Conservation (phyloP, 2,888 invertebrate species). For the Eubasilissa splendida region DNA sequence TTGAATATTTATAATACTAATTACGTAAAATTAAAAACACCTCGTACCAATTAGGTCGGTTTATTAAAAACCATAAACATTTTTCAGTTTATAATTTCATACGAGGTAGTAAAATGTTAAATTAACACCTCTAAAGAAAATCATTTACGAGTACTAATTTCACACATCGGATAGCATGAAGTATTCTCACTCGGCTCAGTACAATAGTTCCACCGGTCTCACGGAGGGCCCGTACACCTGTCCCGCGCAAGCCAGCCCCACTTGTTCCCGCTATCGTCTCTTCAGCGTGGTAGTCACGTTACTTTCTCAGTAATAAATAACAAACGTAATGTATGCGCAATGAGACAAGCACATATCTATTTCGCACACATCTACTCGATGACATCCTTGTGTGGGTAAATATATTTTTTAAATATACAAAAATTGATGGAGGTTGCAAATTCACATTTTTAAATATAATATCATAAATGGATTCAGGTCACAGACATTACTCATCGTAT, state of each 20-base stretch:
- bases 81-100: constrained; percentile 31
- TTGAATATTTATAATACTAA: constrained; percentile 29
- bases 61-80: constrained; percentile 37
- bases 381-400: too few species aligned
- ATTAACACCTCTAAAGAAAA: constrained; percentile 49
- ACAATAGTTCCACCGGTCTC: background rate
- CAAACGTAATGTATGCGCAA: too few species aligned
- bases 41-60: constrained; percentile 37
- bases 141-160: constrained; percentile 51
- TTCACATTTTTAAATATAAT: too few species aligned
- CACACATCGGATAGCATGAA: constrained; percentile 52
- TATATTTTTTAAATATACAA: too few species aligned
- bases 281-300: too few species aligned
- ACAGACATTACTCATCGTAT: too few species aligned
- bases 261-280: background rate
- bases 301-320: too few species aligned
- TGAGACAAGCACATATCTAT: too few species aligned
- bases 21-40: constrained; percentile 26
- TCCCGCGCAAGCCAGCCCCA: background rate
- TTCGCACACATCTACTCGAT: too few species aligned
- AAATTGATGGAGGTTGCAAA: too few species aligned
- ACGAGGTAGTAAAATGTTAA: constrained; percentile 42
- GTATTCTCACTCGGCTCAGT: constrained; percentile 34
- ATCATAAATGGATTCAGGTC: too few species aligned
- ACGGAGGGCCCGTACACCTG: background rate